Percentiles rank a stretch among this genome's conserved stretches.
Evolutionary conservation across 2,113 vertebrate species (phyloP).

Genomic region (Python bivittatus): DNA sequence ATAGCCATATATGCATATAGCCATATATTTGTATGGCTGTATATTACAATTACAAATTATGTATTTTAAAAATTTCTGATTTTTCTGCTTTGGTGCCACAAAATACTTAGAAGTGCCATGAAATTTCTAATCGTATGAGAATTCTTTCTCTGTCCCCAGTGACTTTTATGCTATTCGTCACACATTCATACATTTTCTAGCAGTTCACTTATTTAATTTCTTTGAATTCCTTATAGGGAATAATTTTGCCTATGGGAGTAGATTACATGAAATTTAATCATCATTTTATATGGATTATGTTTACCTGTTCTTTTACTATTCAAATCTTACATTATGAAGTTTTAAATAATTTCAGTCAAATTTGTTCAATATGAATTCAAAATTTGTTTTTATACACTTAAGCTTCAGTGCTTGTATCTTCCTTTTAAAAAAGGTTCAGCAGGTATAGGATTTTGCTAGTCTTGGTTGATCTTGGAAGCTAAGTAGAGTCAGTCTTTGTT

Average conservation of each 20-base stretch:
- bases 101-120: not conserved
- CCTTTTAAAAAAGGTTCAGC: too few species aligned
- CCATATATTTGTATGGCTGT: too few species aligned
- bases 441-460: too few species aligned
- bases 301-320: not conserved
- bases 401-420: too few species aligned
- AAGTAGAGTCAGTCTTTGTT: too few species aligned
- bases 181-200: not conserved
- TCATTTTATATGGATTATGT: not conserved
- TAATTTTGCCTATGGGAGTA: not conserved
- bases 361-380: not conserved
- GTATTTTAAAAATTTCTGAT: not conserved
- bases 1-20: too few species aligned
- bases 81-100: not conserved
- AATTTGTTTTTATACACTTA: not conserved
- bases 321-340: not conserved
- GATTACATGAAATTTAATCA: not conserved
- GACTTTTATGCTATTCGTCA: too few species aligned
- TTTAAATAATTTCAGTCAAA: not conserved
- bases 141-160: not conserved
- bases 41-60: too few species aligned
- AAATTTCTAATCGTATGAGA: not conserved
- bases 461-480: too few species aligned
- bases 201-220: not conserved
- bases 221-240: not conserved